Conservation (phyloP, 2,888 invertebrate genomes). For the Leptura quadrifasciata region DNA sequence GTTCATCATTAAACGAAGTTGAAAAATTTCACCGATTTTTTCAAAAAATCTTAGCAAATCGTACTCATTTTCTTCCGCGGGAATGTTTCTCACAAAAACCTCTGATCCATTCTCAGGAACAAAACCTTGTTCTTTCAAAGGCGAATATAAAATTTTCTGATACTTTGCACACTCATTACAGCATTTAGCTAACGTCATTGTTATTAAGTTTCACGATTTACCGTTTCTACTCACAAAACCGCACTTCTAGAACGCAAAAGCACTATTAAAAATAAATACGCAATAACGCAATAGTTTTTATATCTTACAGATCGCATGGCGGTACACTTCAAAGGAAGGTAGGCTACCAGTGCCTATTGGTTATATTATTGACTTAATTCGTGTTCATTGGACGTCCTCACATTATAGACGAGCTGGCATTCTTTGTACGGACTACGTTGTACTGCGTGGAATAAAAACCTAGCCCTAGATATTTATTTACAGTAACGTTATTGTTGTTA, state of each 20-base stretch:
- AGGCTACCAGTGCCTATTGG: not conserved
- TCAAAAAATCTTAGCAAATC: slow-evolving; percentile 83
- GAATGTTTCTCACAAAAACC: slow-evolving; percentile 85
- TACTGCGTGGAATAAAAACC: too few species aligned
- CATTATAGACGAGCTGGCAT: not conserved
- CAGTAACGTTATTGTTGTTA: too few species aligned
- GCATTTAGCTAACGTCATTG: not conserved
- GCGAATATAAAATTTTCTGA: slow-evolving; percentile 83
- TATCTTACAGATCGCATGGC: not conserved
- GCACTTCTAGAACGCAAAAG: not conserved
- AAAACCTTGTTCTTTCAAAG: slow-evolving; percentile 75
- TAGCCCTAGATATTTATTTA: too few species aligned
- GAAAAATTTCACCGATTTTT: slow-evolving; percentile 80
- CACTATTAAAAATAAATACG: not conserved
- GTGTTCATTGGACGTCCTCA: not conserved
- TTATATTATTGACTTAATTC: not conserved
- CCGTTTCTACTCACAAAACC: not conserved
- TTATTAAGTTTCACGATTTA: not conserved
- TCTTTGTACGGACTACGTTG: too few species aligned
- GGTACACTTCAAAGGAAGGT: not conserved
- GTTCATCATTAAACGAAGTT: slow-evolving; percentile 88
- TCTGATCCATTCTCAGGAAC: slow-evolving; percentile 82
- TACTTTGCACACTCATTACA: slow-evolving; percentile 30
- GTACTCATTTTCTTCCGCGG: slow-evolving; percentile 83
- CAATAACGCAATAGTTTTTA: not conserved